Evolutionary conservation across 2,113 vertebrate species (phyloP).

Genomic region (Gambusia holbrooki): DNA sequence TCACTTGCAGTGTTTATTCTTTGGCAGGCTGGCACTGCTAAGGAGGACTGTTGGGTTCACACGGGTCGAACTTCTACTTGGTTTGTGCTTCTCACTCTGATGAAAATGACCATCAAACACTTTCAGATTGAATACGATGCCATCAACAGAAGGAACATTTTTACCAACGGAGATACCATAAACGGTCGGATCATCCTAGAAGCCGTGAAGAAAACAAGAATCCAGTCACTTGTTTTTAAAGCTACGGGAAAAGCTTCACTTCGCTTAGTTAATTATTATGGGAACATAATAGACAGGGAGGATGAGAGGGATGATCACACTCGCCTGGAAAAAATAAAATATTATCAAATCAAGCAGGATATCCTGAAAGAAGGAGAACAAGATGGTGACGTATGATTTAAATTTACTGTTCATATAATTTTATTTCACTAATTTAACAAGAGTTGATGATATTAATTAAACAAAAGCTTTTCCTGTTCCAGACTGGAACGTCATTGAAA

Average conservation of each 20-base stretch:
- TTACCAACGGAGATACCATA: conserved; percentile 71
- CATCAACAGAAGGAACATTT: conserved; percentile 67
- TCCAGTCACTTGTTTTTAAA: conserved; percentile 58
- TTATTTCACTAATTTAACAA: background rate
- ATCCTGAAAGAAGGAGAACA: conserved; percentile 58
- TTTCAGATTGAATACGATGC: conserved; percentile 73
- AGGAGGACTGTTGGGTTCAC: background rate
- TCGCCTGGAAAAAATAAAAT: conserved; percentile 54
- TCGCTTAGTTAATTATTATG: conserved; percentile 48
- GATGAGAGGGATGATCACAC: conserved; percentile 12
- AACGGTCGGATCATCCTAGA: conserved; percentile 70
- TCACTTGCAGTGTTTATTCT: background rate
- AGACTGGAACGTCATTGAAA: conserved; percentile 53
- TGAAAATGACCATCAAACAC: conserved; percentile 44
- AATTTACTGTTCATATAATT: background rate
- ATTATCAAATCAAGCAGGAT: conserved; percentile 57
- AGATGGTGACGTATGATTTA: conserved; percentile 57
- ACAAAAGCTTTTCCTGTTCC: background rate
- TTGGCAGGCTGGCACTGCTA: fast-evolving
- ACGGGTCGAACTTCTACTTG: background rate
- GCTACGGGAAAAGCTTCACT: conserved; percentile 63
- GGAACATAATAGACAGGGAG: background rate
- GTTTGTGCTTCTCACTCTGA: background rate
- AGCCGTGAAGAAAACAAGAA: conserved; percentile 50
- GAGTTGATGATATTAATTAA: background rate